phyloP scores from a whole-genome alignment of 64 coral and sea anemone species.

The Acropora tenuis region DNA sequence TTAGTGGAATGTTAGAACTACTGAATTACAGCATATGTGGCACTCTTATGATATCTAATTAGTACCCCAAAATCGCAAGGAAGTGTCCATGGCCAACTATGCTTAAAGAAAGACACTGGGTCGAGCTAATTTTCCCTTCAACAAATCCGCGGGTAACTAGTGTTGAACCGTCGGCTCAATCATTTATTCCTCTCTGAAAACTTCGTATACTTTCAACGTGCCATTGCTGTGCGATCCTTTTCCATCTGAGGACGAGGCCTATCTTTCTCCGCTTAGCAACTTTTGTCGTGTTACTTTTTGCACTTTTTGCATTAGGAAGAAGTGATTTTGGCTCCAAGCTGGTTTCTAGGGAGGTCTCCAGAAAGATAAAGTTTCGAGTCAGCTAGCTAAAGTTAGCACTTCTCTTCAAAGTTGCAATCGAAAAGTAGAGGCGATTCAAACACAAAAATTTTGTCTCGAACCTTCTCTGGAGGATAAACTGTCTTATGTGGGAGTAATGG shows the following conservation, averaged over 20 bases:
- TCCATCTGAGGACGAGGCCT: conserved; percentile 93
- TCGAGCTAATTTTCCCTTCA: too few species aligned
- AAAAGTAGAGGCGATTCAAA: conserved; percentile 81
- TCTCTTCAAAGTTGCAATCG: conserved; percentile 51
- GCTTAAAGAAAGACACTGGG: too few species aligned
- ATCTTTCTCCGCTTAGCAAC: conserved; percentile 55
- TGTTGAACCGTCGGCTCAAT: neutral
- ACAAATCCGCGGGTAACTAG: too few species aligned
- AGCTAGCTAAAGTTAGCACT: conserved; percentile 84
- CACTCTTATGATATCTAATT: too few species aligned
- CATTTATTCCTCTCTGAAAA: conserved; percentile 54
- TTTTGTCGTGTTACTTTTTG: conserved; percentile 71
- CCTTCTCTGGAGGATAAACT: conserved; percentile 87
- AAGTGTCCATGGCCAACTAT: too few species aligned
- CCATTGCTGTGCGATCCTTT: conserved; percentile 75
- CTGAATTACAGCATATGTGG: too few species aligned
- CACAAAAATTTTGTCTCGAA: conserved; percentile 64
- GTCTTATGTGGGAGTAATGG: conserved; percentile 71
- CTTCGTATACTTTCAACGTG: conserved; percentile 74
- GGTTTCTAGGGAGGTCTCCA: conserved; percentile 73
- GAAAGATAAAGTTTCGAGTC: conserved; percentile 91
- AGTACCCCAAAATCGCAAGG: too few species aligned
- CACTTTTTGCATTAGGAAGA: conserved; percentile 49
- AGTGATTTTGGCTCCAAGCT: conserved; percentile 74
- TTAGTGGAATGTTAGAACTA: too few species aligned